Evolutionary conservation across 2,888 invertebrate species (phyloP), one percentile per base, ranked within the genome.

Genomic region (Caenorhabditis zanzibari): DNA sequence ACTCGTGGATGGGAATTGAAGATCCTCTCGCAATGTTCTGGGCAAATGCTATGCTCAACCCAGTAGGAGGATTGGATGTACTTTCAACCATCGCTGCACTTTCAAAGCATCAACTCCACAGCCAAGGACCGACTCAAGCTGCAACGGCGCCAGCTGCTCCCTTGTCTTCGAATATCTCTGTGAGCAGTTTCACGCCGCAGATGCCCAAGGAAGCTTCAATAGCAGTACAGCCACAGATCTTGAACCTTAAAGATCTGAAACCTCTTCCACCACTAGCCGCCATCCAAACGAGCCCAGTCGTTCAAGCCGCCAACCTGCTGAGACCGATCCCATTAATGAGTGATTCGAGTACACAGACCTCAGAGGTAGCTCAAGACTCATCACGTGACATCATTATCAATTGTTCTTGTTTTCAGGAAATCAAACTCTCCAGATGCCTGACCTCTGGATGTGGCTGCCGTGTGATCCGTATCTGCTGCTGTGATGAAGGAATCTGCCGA

Each of bases 401-500:
- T n/a, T 24, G 63, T 71, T 76, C 6, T 68, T 54, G 54, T 68
- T 68, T 85, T 74, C 76, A 86, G 86, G 85, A 86, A 58, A 86
- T 86, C 77, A 75, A 83, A 66, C 84, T 88, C 26, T 86, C 86
- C 9, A 85, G 84, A 64, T 88, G 88, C 63, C 68, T 87, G 32
- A 77, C 82, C 22, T 61, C 85, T 41, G 87, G 88, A 16, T 89
- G 88, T 75, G 85, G 88, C 7, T 90, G 90, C 66, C 87, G 89
- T 49, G 86, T 91, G 28, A 87, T 91, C 24, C 85, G 89, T 14
- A 85, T 91, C 54, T 91, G 91, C 75, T 91, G 91, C 77, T 91
- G 91, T 71, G 88, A 87, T 41, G 85, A 88, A 61, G 81, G 84
- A 28, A 75, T 82, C 1, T 88, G 88, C 84, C 80, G 85, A 26